Percentiles rank a stretch among this genome's conserved stretches.
Conservation (phyloP, 1,140 invertebrate species). For the Theocolax elegans region DNA sequence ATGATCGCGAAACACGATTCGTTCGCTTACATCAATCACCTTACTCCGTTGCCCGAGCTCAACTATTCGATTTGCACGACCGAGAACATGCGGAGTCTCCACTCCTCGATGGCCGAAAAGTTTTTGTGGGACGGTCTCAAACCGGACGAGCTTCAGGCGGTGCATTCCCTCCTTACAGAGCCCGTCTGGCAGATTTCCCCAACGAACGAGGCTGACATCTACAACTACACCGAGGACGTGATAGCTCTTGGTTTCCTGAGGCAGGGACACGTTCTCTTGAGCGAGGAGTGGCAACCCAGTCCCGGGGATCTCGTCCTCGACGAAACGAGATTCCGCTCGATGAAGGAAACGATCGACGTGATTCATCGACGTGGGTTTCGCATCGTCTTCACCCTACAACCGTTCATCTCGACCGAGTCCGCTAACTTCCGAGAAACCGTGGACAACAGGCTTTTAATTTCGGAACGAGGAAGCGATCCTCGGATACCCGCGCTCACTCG, state of each 20-base stretch:
- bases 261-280: conserved; percentile 83
- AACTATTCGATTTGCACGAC: conserved; percentile 89
- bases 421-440: conserved; percentile 83
- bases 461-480: conserved; percentile 77
- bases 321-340: conserved; percentile 75
- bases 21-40: conserved; percentile 79
- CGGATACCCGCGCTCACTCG: conserved; percentile 80
- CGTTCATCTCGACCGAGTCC: conserved; percentile 88
- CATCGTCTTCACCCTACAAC: conserved; percentile 85
- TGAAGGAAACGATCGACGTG: conserved; percentile 83
- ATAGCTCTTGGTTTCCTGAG: conserved; percentile 79
- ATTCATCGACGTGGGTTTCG: conserved; percentile 85
- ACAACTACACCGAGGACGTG: conserved; percentile 85
- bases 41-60: conserved; percentile 74
- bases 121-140: conserved; percentile 84
- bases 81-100: conserved; percentile 80
- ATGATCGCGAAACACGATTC: conserved; percentile 79
- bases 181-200: conserved; percentile 87
- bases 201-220: conserved; percentile 75
- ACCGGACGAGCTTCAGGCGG: conserved; percentile 76
- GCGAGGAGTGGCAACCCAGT: conserved; percentile 86
- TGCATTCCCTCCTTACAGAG: conserved; percentile 81
- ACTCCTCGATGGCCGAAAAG: conserved; percentile 78
- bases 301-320: conserved; percentile 84
- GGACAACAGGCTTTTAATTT: conserved; percentile 75